These are phyloP conservation scores for Malurus melanocephalus DNA, from an alignment of 2,113 vertebrate species.

Conservation along the genomic window DNA sequence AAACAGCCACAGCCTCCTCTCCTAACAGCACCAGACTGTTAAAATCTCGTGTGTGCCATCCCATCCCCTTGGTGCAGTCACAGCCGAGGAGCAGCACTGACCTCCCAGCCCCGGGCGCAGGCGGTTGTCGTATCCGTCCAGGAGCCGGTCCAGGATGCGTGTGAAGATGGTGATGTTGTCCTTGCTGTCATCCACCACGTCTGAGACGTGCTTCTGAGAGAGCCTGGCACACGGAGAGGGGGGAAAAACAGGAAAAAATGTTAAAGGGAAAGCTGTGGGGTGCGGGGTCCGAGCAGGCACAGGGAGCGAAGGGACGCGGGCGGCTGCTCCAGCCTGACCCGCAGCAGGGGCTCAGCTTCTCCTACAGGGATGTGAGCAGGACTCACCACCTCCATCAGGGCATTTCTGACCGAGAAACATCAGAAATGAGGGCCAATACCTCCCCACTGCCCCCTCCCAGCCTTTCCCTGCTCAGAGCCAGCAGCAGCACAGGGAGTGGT, in stretches of 20 bases:
- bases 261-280: background rate
- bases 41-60: background rate
- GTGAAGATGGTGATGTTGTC: conserved; percentile 98
- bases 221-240: conserved; percentile 16
- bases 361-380: background rate
- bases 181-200: conserved; percentile 85
- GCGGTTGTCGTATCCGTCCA: conserved; percentile 97
- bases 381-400: no score
- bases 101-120: conserved; percentile 88
- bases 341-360: background rate
- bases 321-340: background rate
- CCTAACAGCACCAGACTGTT: background rate
- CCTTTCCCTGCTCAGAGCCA: background rate
- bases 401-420: background rate
- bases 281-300: background rate
- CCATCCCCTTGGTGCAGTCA: background rate
- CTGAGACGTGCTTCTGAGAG: conserved; percentile 79
- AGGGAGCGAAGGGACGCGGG: background rate
- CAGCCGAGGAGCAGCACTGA: conserved; percentile 14
- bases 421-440: background rate
- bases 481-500: rapidly evolving
- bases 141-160: conserved; percentile 90
- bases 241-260: background rate
- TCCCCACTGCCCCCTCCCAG: background rate
- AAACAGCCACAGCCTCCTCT: background rate